Conservation (phyloP, 2,888 invertebrate genomes). For the Cephonodes hylas region DNA sequence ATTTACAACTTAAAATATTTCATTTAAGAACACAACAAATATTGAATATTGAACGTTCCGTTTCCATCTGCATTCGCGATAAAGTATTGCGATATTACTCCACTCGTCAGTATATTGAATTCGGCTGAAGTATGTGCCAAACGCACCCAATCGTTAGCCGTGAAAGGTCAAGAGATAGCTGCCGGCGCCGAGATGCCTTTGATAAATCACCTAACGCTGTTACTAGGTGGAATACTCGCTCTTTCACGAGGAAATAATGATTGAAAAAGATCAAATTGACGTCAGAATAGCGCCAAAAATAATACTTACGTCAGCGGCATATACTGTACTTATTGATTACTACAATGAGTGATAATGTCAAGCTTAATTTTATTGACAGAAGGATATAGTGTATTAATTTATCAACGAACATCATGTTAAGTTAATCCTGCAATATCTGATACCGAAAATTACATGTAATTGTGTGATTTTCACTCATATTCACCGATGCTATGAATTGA, state of each 20-base stretch:
- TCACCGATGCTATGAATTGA: too few relatives aligned
- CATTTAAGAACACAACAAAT: too few relatives aligned
- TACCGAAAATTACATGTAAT: too few relatives aligned
- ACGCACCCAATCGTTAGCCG: neutral
- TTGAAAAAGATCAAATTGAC: neutral
- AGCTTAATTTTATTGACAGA: too few relatives aligned
- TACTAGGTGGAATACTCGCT: neutral
- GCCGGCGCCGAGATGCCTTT: neutral
- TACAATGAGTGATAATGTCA: too few relatives aligned
- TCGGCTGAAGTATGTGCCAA: neutral
- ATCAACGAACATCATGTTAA: too few relatives aligned
- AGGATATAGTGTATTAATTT: too few relatives aligned
- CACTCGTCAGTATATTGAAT: neutral
- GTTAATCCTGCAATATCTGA: too few relatives aligned
- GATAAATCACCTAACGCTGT: neutral
- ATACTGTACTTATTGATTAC: too few relatives aligned
- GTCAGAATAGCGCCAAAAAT: neutral
- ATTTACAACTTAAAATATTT: too few relatives aligned
- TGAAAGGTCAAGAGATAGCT: neutral
- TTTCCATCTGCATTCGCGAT: neutral
- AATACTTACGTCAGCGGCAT: too few relatives aligned
- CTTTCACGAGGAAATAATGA: neutral
- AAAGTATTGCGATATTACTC: neutral
- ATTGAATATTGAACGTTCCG: neutral
- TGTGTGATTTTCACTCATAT: too few relatives aligned